A percentile compares a stretch with the other conserved stretches of the same genome.
Evolutionary conservation across 2,113 vertebrate genomes (phyloP).

Genomic region (Dermatemys mawii): DNA sequence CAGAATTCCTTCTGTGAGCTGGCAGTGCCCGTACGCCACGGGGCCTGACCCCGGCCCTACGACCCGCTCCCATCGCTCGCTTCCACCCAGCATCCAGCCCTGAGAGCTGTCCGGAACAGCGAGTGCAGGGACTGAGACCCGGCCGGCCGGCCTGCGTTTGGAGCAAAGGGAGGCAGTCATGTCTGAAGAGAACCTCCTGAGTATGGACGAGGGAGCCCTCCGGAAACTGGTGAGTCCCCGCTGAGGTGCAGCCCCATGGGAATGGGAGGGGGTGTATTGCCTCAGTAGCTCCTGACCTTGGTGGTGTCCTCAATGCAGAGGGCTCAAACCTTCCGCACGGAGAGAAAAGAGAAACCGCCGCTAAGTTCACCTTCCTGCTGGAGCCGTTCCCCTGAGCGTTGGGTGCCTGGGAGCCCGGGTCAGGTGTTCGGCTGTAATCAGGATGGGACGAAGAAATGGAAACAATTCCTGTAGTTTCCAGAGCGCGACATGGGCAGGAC

Average conservation of each 20-base stretch:
- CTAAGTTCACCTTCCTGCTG: background rate
- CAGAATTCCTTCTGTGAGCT: conserved; percentile 31
- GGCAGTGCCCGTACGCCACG: background rate
- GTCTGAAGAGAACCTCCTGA: conserved; percentile 76
- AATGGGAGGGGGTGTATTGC: background rate
- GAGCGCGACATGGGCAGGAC: background rate
- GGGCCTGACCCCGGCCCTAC: background rate
- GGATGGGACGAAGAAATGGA: background rate
- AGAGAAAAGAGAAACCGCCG: background rate
- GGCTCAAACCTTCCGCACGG: too few species aligned
- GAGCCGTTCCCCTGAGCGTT: background rate
- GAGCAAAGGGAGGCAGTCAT: conserved; percentile 42
- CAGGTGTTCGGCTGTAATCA: background rate
- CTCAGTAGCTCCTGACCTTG: background rate
- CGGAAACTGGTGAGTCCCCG: conserved; percentile 79
- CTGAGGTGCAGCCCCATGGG: background rate
- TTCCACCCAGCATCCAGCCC: background rate
- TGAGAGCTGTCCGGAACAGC: background rate
- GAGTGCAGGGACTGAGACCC: background rate
- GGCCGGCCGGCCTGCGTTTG: background rate
- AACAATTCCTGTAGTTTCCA: background rate
- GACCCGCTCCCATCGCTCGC: background rate
- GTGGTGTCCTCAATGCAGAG: background rate
- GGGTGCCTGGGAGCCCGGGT: background rate
- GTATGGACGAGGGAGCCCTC: conserved; percentile 79